These are phyloP conservation scores for Corythoichthys haematopterus DNA, from an alignment of 2,113 vertebrate species.

Conservation along the genomic window DNA sequence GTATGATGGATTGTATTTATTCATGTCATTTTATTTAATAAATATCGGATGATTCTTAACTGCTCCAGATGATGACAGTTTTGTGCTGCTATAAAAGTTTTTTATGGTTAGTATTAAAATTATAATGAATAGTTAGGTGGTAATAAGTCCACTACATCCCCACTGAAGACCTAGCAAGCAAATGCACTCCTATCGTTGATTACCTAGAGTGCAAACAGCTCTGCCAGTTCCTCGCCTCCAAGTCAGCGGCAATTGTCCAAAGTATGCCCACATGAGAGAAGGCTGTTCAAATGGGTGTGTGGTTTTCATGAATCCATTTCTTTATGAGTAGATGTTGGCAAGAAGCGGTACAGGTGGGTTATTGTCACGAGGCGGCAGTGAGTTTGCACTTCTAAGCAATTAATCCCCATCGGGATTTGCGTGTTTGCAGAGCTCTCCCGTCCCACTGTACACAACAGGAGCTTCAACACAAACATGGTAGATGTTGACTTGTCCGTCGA, in stretches of 20 bases:
- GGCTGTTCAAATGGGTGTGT: constrained; percentile 1
- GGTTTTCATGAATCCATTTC: not conserved
- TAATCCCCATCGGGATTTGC: constrained; percentile 1
- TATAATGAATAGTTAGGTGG: not conserved
- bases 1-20: no score
- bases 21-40: no score
- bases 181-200: not conserved
- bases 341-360: not conserved
- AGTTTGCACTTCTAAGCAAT: constrained; percentile 3
- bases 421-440: not conserved
- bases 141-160: not conserved
- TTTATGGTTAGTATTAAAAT: no score
- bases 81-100: no score
- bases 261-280: not conserved
- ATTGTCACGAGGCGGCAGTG: not conserved
- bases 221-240: not conserved
- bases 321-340: not conserved
- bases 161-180: not conserved
- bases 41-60: no score
- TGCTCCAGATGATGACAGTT: no score
- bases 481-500: not conserved
- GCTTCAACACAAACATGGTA: constrained; percentile 1
- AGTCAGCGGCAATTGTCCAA: not conserved
- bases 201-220: not conserved
- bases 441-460: not conserved